Conservation (phyloP, 2,797 vertebrate genomes). For the Falco rusticolus region DNA sequence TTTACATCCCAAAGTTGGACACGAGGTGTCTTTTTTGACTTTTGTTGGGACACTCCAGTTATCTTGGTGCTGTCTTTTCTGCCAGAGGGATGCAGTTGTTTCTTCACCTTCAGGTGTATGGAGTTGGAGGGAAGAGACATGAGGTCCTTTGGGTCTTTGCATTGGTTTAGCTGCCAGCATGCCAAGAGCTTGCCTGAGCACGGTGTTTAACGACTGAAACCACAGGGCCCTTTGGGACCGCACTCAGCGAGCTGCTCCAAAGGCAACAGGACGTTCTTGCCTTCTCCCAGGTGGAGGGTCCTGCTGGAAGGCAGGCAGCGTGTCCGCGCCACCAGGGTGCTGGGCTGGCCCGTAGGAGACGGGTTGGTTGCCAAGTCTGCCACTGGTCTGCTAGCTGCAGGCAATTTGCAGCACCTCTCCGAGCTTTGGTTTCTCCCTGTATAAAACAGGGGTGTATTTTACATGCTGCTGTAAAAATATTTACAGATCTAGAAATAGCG, state of each 20-base stretch:
- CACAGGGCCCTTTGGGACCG: neutral
- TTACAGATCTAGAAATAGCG: neutral
- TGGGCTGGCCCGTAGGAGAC: neutral
- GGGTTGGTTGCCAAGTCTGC: neutral
- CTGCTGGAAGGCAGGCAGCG: neutral
- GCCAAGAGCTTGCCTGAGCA: fast-evolving
- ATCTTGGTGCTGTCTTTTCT: constrained; percentile 12
- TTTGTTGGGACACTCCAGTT: neutral
- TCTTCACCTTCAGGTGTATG: neutral
- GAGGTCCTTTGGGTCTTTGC: neutral
- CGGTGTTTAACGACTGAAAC: neutral
- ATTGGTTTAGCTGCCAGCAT: neutral
- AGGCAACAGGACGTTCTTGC: neutral
- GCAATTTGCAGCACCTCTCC: neutral
- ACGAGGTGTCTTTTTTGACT: neutral
- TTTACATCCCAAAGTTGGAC: neutral
- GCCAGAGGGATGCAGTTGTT: neutral
- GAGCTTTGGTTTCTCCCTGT: neutral
- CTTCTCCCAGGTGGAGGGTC: neutral
- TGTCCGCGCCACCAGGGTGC: fast-evolving
- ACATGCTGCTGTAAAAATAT: neutral
- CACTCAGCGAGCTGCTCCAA: neutral
- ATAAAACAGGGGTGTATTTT: neutral
- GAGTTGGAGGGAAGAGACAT: neutral
- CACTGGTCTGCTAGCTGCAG: neutral